Evolutionary conservation across 2,113 vertebrate genomes (phyloP), one percentile per base, ranked within the genome.

Genomic region (Nematolebias whitei): DNA sequence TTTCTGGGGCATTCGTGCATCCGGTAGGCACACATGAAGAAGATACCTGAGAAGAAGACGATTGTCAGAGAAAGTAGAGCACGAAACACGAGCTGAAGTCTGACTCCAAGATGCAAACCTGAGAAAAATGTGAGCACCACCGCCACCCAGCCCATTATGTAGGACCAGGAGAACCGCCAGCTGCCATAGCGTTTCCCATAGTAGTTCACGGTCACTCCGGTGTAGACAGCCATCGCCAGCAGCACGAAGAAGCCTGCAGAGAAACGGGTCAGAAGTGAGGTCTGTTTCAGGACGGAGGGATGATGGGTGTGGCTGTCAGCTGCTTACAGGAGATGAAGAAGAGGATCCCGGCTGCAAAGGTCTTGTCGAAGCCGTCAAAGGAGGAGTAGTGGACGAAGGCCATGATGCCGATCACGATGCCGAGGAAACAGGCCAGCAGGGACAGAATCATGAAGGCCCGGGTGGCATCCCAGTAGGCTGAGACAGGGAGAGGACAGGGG

Each of bases 121-220:
- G 93, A 93, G 91, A 93, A 93, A 79, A 93, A 93, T 0, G 90
- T 93, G 64, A 93, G 90, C 79, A 93, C 91, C 72, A 93, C 92
- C 11, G 93, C 90, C 66, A 93, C 92, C 93, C 93, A 93, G 59
- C 93, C 93, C 87, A 91, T 90, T 65, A 93, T 93, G 53, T 93
- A 94, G 38, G 93, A 94, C 93, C 92, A 94, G 78, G 93, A 93
- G 78, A 93, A 94, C 11, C 92, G 86, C 92, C 93, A 93, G 83
- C 88, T 92, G 66, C 92, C 90, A 63, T 93, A 94, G 52, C 92
- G 90, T 81, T 93, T 94, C 22, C 92, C 92, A 1, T 90, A 93
- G 79, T 92, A 94, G 84, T 94, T 94, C 49, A 94, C 91, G 0
- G 93, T 94, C 82, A 94, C 92, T 14, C 91, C 92, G 2, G 92